Evolutionary conservation across 92 coral and sea anemone genomes (phyloP).

Genomic region (Parazoanthus swiftii): DNA sequence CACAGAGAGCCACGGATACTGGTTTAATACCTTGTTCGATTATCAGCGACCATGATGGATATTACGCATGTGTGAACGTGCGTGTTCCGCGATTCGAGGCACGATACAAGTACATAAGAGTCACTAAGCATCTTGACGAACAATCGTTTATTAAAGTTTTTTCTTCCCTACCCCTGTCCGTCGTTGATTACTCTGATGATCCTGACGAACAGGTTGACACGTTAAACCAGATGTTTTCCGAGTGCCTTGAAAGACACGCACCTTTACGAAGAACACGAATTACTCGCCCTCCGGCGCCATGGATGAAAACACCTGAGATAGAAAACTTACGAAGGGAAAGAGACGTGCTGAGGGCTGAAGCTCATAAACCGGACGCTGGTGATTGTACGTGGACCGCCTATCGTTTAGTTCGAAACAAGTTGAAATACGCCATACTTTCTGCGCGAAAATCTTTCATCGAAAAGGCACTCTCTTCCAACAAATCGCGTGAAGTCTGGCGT

Average conservation of each 20-base stretch:
- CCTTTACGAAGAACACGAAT: constrained; percentile 52
- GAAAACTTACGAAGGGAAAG: constrained; percentile 40
- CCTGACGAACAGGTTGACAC: constrained; percentile 63
- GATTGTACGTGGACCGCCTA: constrained; percentile 31
- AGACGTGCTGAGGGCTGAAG: constrained; percentile 42
- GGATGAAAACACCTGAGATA: constrained; percentile 50
- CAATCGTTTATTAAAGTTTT: constrained; percentile 55
- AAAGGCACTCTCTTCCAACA: constrained; percentile 57
- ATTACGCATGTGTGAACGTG: constrained; percentile 49
- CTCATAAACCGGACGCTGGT: constrained; percentile 45
- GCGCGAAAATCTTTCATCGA: constrained; percentile 43
- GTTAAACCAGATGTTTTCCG: constrained; percentile 46
- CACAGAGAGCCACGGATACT: constrained; percentile 36
- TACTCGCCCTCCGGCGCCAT: constrained; percentile 75
- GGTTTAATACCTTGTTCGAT: constrained; percentile 54
- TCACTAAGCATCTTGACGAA: constrained; percentile 44
- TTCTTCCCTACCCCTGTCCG: constrained; percentile 53
- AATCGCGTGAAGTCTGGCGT: constrained; percentile 53
- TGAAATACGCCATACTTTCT: constrained; percentile 37
- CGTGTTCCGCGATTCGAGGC: constrained; percentile 61
- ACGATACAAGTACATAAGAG: constrained; percentile 54
- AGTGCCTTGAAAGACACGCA: constrained; percentile 68
- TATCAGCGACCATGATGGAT: constrained; percentile 70
- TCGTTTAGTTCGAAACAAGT: constrained; percentile 54
- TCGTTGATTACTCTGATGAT: constrained; percentile 46